Evolutionary conservation across 2,113 vertebrate species (phyloP).

Genomic region (Loxodonta africana): DNA sequence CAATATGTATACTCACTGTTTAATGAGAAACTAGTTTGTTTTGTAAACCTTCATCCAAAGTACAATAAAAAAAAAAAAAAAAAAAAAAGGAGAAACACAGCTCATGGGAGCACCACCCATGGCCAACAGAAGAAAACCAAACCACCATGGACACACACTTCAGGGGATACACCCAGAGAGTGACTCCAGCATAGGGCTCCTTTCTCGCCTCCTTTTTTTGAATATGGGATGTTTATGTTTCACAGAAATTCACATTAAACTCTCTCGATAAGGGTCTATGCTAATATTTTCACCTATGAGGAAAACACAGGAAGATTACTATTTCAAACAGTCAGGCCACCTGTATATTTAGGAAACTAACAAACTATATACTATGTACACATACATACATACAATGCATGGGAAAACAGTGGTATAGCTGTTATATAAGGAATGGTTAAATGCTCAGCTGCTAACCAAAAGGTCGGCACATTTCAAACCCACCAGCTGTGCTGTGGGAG

Average conservation of each 20-base stretch:
- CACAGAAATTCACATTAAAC: background rate
- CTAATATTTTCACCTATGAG: background rate
- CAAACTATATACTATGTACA: background rate
- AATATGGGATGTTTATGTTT: background rate
- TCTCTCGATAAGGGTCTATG: background rate
- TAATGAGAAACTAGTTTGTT: too few species aligned
- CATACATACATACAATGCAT: background rate
- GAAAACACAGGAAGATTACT: background rate
- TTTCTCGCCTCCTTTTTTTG: background rate
- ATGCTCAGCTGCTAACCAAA: too few species aligned
- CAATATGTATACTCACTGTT: too few species aligned
- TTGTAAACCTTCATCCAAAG: too few species aligned
- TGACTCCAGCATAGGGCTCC: background rate
- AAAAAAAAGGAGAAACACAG: background rate
- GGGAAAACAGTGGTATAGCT: background rate
- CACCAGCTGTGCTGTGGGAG: too few species aligned
- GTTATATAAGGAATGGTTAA: background rate
- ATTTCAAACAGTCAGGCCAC: background rate
- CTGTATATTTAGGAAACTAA: constrained; percentile 28
- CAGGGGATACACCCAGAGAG: background rate
- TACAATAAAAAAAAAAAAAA: background rate
- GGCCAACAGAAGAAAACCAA: background rate
- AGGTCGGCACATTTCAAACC: too few species aligned
- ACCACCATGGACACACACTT: background rate
- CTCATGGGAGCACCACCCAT: background rate